Percentiles rank a stretch among this genome's conserved stretches.
phyloP scores from a whole-genome alignment of 1,140 invertebrate species.

The Triops cancriformis region DNA sequence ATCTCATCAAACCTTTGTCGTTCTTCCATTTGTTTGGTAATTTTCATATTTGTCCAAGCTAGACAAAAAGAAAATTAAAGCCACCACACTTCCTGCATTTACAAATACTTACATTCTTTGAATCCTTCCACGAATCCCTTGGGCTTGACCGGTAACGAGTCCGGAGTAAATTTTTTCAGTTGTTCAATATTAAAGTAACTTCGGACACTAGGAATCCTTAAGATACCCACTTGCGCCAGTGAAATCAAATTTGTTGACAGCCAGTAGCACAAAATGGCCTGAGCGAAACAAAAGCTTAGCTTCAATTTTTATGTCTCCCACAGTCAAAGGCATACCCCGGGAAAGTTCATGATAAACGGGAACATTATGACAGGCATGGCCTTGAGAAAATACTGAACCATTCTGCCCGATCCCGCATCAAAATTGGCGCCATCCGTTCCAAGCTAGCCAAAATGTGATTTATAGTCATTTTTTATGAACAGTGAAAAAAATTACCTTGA shows the following conservation, averaged over 20 bases:
- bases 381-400: constrained; percentile 63
- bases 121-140: constrained; percentile 68
- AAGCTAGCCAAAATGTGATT: constrained; percentile 42
- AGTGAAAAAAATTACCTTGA: constrained; percentile 51
- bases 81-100: neutral
- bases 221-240: constrained; percentile 64
- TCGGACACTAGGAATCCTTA: constrained; percentile 65
- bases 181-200: constrained; percentile 69
- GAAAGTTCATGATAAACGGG: constrained; percentile 78
- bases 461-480: neutral
- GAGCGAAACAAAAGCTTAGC: constrained; percentile 29
- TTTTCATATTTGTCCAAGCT: constrained; percentile 77
- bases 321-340: constrained; percentile 52
- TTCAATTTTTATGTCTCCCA: neutral
- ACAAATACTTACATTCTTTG: constrained; percentile 65
- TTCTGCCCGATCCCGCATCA: constrained; percentile 51
- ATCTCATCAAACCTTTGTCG: constrained; percentile 63
- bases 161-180: constrained; percentile 47
- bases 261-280: constrained; percentile 88
- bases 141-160: constrained; percentile 52
- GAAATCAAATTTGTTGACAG: constrained; percentile 79
- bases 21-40: constrained; percentile 64
- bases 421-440: constrained; percentile 66
- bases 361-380: constrained; percentile 71
- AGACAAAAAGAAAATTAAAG: constrained; percentile 33